These are phyloP conservation scores for Piaya cayana DNA, from an alignment of 2,113 vertebrate species.

Conservation along the genomic window DNA sequence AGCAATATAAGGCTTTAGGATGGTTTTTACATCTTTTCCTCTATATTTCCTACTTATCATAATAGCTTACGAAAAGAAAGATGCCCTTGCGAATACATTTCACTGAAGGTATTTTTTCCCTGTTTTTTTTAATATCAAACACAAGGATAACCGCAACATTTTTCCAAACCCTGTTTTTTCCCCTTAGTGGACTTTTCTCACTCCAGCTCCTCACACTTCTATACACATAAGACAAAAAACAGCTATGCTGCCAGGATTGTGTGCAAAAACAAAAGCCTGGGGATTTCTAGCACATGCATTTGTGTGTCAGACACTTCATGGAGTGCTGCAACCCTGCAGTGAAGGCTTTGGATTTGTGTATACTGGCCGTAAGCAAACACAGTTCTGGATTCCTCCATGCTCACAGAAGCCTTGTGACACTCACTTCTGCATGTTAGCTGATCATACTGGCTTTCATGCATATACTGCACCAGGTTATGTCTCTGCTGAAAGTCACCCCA, in stretches of 20 bases:
- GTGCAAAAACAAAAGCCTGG: neutral
- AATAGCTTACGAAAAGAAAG: neutral
- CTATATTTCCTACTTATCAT: neutral
- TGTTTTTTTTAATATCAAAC: neutral
- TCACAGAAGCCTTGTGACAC: neutral
- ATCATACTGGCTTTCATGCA: neutral
- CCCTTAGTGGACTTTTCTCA: neutral
- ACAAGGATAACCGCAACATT: neutral
- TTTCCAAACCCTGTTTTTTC: neutral
- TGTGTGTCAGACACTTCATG: neutral
- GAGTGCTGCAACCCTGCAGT: neutral
- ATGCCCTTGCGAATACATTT: neutral
- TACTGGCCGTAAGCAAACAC: neutral
- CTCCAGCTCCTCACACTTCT: neutral
- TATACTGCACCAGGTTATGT: neutral
- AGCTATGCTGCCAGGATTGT: neutral
- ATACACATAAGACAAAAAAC: neutral
- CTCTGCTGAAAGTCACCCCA: neutral
- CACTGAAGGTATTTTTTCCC: neutral
- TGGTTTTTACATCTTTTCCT: neutral
- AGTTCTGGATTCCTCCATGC: neutral
- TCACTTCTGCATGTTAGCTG: neutral
- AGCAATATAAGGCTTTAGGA: neutral
- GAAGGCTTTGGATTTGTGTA: neutral
- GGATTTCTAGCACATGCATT: neutral